Conservation (phyloP, 1,140 invertebrate species). For the Tetraneura akinire region DNA sequence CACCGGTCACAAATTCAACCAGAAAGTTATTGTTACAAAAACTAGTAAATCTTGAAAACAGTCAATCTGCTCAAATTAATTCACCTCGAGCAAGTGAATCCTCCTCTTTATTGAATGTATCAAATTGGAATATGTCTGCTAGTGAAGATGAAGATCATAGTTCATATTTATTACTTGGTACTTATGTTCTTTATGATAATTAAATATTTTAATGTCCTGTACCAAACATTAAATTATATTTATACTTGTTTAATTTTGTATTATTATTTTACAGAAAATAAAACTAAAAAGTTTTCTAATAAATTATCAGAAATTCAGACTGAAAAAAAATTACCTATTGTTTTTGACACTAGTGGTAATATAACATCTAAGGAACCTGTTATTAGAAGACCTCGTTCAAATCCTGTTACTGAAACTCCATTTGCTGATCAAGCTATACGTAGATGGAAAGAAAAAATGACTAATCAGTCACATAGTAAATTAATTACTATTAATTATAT, state of each 20-base stretch:
- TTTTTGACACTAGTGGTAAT: constrained; percentile 47
- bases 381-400: constrained; percentile 44
- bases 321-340: constrained; percentile 51
- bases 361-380: constrained; percentile 9
- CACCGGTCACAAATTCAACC: constrained; percentile 47
- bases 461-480: constrained; percentile 33
- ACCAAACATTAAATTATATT: too few relatives aligned
- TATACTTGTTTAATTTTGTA: too few relatives aligned
- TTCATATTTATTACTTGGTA: background rate
- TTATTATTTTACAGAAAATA: constrained; percentile 58
- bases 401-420: constrained; percentile 51
- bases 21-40: constrained; percentile 34
- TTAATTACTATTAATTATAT: too few relatives aligned
- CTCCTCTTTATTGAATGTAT: background rate
- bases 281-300: constrained; percentile 57
- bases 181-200: background rate
- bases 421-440: constrained; percentile 35
- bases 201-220: too few relatives aligned
- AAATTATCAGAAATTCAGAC: constrained; percentile 56
- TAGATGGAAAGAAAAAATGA: constrained; percentile 38
- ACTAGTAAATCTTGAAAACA: background rate
- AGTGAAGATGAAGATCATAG: constrained; percentile 31
- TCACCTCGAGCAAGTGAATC: background rate
- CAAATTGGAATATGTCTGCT: constrained; percentile 7
- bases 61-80: background rate